Conservation (phyloP, 2,888 invertebrate genomes). For the Leuctra nigra region DNA sequence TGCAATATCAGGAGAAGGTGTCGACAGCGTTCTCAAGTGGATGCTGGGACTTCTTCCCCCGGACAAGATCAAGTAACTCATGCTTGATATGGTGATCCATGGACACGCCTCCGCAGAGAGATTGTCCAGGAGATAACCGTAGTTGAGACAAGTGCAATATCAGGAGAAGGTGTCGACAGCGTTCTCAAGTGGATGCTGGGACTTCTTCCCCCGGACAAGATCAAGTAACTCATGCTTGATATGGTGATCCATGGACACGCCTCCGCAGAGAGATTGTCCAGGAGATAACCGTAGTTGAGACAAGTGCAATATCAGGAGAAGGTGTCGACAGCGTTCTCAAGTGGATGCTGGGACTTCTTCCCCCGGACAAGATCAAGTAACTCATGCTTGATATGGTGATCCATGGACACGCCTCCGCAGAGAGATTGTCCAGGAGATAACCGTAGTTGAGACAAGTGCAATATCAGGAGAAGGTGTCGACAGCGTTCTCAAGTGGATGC, state of each 20-base stretch:
- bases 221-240: too few species aligned
- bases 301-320: constrained; percentile 63
- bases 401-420: constrained; percentile 57
- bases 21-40: constrained; percentile 61
- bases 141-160: constrained; percentile 68
- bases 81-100: too few species aligned
- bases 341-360: constrained; percentile 43
- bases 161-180: constrained; percentile 60
- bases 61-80: constrained; percentile 59
- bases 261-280: constrained; percentile 62
- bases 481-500: constrained; percentile 56
- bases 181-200: constrained; percentile 54
- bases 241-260: too few species aligned
- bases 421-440: constrained; percentile 60
- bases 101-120: constrained; percentile 60
- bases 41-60: constrained; percentile 33
- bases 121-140: constrained; percentile 59
- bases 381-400: too few species aligned
- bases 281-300: constrained; percentile 61
- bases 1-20: constrained; percentile 63
- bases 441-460: constrained; percentile 67
- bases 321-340: constrained; percentile 61
- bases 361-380: constrained; percentile 54
- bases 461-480: constrained; percentile 64
- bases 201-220: constrained; percentile 7